These are phyloP conservation scores for Thamnophis elegans DNA, from an alignment of 2,797 vertebrate genomes.

Conservation along the genomic window DNA sequence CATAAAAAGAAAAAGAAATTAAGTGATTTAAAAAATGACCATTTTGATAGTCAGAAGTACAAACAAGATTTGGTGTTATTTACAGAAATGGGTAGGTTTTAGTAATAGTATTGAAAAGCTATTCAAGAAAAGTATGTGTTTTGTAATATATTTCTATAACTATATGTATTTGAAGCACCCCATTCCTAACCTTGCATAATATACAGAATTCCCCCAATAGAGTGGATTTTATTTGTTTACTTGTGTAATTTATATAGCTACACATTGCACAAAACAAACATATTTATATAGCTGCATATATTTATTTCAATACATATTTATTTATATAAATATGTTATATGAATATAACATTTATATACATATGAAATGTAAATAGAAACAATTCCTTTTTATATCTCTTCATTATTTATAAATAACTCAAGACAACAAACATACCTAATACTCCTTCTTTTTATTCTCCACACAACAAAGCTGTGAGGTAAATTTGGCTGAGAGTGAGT, in stretches of 20 bases:
- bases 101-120: background rate
- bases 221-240: background rate
- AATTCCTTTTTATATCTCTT: background rate
- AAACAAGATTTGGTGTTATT: background rate
- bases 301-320: background rate
- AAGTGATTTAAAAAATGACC: background rate
- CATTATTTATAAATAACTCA: background rate
- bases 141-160: background rate
- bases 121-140: background rate
- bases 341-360: background rate
- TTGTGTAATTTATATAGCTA: background rate
- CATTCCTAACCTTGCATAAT: background rate
- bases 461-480: background rate
- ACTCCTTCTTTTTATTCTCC: background rate
- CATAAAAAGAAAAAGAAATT: background rate
- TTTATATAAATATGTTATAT: background rate
- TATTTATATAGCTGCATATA: background rate
- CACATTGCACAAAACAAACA: background rate
- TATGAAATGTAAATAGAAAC: background rate
- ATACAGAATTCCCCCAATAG: background rate
- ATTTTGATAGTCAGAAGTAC: background rate
- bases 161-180: background rate
- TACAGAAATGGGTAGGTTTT: background rate
- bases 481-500: background rate
- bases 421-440: background rate